Evolutionary conservation across 2,888 invertebrate genomes (phyloP), one percentile per base, ranked within the genome.

Genomic region (Epiblema foenella): DNA sequence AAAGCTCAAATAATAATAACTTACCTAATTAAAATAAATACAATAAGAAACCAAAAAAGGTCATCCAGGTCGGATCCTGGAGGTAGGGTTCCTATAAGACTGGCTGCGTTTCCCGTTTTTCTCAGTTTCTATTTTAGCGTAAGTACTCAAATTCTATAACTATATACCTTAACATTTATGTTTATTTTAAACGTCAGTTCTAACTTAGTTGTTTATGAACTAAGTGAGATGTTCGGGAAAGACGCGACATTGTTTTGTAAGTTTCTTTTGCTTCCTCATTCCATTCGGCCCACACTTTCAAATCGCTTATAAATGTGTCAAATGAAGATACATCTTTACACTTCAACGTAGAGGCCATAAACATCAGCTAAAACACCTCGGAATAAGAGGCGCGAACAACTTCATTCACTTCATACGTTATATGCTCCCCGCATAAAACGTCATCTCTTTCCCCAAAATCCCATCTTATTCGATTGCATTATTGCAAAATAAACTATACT

Each of bases 381-480:
- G 17, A 64, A 64, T 64, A 39, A 52, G 54, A 54, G 52, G 39
- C 20, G 64, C 39, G 39, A 54, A 64, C 51, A 64, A 64, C 52
- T 52, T 52, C 37, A 37, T 39, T 54, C 39, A 39, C 63, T 54
- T 39, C n/a, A 54, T 64, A 39, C 54, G 64, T 52, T 64, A 54
- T 64, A 64, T 52, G 52, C 39, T n/a, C 5, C 37, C 39, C 54
- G 37, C 39, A 64, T 64, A 24, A 64, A 54, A 20, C 54, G 17
- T 39, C 39, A 3, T 20, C 11, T 17, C 33, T 51, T 52, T 24
- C 52, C n/a, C 0, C 11, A 54, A 64, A 39, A 10, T 54, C 37
- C 15, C n/a, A 64, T 54, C n/a, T 54, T 18, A 39, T 24, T 0
- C 15, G 10, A 20, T 29, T 15, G 7, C 4, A 11, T 10, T 64